Base-by-base conservation (phyloP, 2,888 invertebrate species). In the Dorcus hopei region DNA sequence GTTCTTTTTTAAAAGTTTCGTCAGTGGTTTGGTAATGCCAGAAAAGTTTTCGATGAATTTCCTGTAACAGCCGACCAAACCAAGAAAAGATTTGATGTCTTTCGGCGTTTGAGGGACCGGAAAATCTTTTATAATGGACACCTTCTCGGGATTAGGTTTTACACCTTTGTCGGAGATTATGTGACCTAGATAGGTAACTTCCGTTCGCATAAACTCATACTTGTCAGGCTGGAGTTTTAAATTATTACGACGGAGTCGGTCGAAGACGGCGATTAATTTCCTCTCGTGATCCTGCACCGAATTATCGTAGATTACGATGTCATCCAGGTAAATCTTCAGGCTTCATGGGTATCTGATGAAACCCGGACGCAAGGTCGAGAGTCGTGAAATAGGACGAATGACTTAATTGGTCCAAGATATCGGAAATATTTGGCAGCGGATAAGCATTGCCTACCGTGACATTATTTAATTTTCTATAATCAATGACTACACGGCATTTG, bases 201-300 rank as follows among this genome's bases (percentile, higher is more conserved):
- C 69, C 11, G 6, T 58, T 19, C 45, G 33, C 9, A 62, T 61
- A 59, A 71, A 74, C 57, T 61, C 63, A 39, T 65, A 71, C 52
- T 75, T 73, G 6, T 67, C 52, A 1, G 68, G 60, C 51, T 67
- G 67, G 3, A 69, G 58, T 45, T 63, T 63, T 5, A 66, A 45
- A 54, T 62, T 57, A 50, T 38, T n/a, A 49, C 65, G n/a, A n/a
- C n/a, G n/a, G n/a, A n/a, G n/a, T n/a, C n/a, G n/a, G n/a, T n/a
- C 63, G 42, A 2, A 75, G 57, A 76, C 67, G 57, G 66, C 61
- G 9, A 8, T 42, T 1, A 73, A 58, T 54, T 71, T 74, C 51
- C 62, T 14, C 40, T 67, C 63, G 14, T 74, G 72, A 53, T 70
- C 26, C 26, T 26, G 26, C 26, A 26, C 26, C 26, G 26, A 26